Evolutionary conservation across 2,888 invertebrate species (phyloP), one percentile per base, ranked within the genome.

Genomic region (Prosopocoilus inquinatus): DNA sequence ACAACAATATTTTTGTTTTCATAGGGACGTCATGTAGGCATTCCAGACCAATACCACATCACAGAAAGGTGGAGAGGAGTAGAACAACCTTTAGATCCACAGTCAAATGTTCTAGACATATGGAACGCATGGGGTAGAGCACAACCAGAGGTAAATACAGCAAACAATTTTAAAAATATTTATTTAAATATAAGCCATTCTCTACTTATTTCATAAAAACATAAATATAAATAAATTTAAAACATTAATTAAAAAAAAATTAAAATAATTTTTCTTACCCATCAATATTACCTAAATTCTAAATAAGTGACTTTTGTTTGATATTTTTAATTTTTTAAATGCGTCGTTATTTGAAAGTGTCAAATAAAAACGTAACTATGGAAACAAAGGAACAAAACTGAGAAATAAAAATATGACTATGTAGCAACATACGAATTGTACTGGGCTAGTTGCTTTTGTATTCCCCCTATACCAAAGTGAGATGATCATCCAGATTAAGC

Each of bases 51-150:
- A 57, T 90, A 89, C 82, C 85, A 87, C 72, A 83, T 90, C 68
- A 87, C 89, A 36, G 90, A 90, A 75, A 76, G 88, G 70, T 87
- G 90, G 89, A 80, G 90, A 70, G 87, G 89, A 66, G 87, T 91
- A 55, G 91, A 89, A 77, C 83, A 85, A 66, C 87, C 84, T 48
- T 77, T 89, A 62, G 87, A 85, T 53, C 85, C 87, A 32, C 83
- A 86, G 66, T 87, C 88, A 47, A 84, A 85, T 54, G 88, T 91
- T 59, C 78, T 91, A 54, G 89, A 90, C 69, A 87, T 92, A 48
- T 84, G 91, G 81, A 87, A 87, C 58, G 88, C 90, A 20, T 92
- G 91, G 91, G 91, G 90, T 53, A 82, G 83, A 65, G 85, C 86
- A 56, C 81, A 84, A 75, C 78, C 81, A 68, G 86, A 87, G 74